Conservation (phyloP, 2,797 vertebrate genomes). For the Enteromius afrohamiltoni region DNA sequence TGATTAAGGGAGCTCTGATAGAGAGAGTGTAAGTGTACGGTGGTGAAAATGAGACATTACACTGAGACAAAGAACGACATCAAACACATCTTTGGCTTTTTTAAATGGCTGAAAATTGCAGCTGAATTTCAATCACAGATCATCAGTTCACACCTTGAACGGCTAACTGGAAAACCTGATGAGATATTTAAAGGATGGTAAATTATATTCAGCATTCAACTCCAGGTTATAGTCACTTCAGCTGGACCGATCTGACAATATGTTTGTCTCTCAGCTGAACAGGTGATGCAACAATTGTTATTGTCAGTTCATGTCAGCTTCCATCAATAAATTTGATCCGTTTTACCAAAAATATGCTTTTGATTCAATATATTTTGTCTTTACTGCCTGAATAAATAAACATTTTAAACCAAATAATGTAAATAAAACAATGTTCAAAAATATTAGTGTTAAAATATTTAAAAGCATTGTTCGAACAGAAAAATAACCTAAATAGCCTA, state of each 20-base stretch:
- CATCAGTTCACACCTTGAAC: constrained; percentile 23
- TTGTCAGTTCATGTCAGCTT: neutral
- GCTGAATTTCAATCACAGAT: constrained; percentile 34
- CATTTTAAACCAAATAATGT: too few relatives aligned
- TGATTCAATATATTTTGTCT: neutral
- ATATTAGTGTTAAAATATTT: neutral
- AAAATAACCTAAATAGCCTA: neutral
- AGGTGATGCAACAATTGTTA: neutral
- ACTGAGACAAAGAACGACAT: constrained; percentile 47
- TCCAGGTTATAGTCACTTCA: constrained; percentile 16
- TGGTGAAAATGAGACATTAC: constrained; percentile 53
- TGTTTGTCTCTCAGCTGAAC: constrained; percentile 4
- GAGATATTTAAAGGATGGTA: constrained; percentile 18
- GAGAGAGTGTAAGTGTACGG: constrained; percentile 34
- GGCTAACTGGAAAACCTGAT: constrained; percentile 3
- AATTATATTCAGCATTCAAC: constrained; percentile 4
- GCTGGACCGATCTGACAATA: neutral
- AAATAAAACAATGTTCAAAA: neutral
- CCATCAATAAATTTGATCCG: neutral
- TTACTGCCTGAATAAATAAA: neutral
- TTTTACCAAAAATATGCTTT: neutral
- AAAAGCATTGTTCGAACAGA: neutral
- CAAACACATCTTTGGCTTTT: constrained; percentile 29
- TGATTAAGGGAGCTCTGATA: constrained; percentile 56
- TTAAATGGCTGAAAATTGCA: constrained; percentile 34